A percentile compares a stretch with the other conserved stretches of the same genome.
Conservation (phyloP, 1,140 invertebrate species). For the Drosophila oshimai region DNA sequence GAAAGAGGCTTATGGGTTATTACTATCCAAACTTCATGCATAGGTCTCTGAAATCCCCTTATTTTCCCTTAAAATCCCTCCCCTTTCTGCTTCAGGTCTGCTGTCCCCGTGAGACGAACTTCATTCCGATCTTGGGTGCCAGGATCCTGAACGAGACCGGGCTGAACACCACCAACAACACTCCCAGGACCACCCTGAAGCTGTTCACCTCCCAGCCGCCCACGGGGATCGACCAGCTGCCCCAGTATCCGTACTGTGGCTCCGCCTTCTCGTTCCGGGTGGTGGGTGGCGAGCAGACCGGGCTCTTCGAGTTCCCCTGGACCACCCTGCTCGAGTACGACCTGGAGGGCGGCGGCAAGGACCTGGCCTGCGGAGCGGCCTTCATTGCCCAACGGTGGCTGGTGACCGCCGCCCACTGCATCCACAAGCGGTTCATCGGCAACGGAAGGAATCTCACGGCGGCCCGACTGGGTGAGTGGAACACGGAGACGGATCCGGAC, state of each 20-base stretch:
- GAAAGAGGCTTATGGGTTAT: too few relatives aligned
- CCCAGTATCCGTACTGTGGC: conserved; percentile 54
- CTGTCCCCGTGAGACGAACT: conserved; percentile 45
- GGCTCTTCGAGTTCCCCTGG: conserved; percentile 62
- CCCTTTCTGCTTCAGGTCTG: conserved; percentile 24
- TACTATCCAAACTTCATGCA: too few relatives aligned
- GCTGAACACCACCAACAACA: neutral
- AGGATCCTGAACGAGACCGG: conserved; percentile 3
- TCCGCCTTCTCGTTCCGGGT: conserved; percentile 34
- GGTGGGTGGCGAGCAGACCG: conserved; percentile 30
- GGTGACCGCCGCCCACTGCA: conserved; percentile 85
- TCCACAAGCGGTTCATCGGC: conserved; percentile 82
- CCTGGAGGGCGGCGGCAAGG: neutral
- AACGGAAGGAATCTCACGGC: conserved; percentile 80
- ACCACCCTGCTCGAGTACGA: conserved; percentile 57
- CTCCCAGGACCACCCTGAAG: neutral
- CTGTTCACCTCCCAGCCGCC: neutral
- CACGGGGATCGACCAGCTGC: conserved; percentile 17
- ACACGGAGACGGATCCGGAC: conserved; percentile 57
- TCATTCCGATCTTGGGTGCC: conserved; percentile 13
- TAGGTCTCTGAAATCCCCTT: too few relatives aligned
- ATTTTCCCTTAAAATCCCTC: too few relatives aligned
- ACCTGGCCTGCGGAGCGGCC: conserved; percentile 84
- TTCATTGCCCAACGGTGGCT: conserved; percentile 84
- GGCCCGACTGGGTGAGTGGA: conserved; percentile 78